Evolutionary conservation across 2,113 vertebrate species (phyloP), one percentile per base, ranked within the genome.

Genomic region (Conger conger): DNA sequence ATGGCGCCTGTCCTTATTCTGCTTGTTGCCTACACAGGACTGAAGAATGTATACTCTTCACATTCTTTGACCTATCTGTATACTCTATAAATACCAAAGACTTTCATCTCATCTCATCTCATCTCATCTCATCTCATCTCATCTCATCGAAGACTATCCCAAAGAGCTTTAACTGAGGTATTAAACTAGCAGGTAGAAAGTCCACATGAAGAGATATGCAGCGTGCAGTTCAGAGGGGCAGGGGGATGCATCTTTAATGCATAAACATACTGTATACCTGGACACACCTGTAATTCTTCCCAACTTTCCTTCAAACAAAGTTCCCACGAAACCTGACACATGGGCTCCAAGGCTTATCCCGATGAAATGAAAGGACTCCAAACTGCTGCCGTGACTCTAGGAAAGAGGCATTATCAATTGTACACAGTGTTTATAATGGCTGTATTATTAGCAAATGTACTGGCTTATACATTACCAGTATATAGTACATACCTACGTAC

Each of bases 331-430:
- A 63, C 98, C 98, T 8, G 95, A 96, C 0, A 98, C 97, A 0
- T 99, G 98, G 0, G 98, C 98, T 57, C 98, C 98, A 0, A 99
- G 95, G 90, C 98, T 99, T 37, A 99, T 88, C 4, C 98, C 98
- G 60, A 99, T 97, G 85, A 99, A 94, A 92, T 99, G 98, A 88
- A 99, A 93, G 2, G 97, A 97, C 84, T 96, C 92, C n/a, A 94
- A 82, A 0, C 91, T 92, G 80, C 91, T 93, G 73, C 97, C 97
- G 33, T 95, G 88, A 36, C 84, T 89, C 98, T 99, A 91, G 13
- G 68, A 77, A 4, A 33, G 77, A 84, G 27, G 33, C 54, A 35
- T 87, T 15, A 87, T 11, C 78, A 20, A 6, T 68, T 33, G 20
- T 15, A 5, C n/a, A 57, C 54, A 57, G 54, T 57, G 54, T 2